Conservation (phyloP, 2,113 vertebrate genomes). For the Talpa occidentalis region DNA sequence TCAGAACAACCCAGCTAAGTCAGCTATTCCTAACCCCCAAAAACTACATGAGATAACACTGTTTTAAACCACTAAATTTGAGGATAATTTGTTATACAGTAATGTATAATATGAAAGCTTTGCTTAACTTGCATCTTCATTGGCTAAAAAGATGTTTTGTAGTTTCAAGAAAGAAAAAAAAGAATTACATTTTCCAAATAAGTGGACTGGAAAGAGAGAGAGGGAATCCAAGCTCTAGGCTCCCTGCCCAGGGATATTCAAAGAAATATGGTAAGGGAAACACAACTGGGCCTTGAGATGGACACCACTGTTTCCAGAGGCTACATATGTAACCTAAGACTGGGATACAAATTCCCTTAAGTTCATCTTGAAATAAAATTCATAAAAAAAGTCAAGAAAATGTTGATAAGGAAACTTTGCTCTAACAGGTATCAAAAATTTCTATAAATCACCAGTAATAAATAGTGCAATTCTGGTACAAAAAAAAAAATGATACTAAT, state of each 20-base stretch:
- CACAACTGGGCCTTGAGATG: not conserved
- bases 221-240: not conserved
- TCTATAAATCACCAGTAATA: constrained; percentile 2
- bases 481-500: not conserved
- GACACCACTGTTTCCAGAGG: not conserved
- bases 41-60: not conserved
- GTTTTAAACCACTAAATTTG: constrained; percentile 4
- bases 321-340: not conserved
- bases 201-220: not conserved
- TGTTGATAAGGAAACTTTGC: not conserved
- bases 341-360: not conserved
- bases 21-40: not conserved
- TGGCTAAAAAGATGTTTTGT: too few relatives aligned
- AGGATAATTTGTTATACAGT: not conserved
- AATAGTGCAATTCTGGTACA: not conserved
- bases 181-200: not conserved
- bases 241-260: not conserved
- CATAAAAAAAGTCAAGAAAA: not conserved
- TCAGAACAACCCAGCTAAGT: not conserved
- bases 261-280: not conserved
- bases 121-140: too few relatives aligned
- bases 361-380: constrained; percentile 17
- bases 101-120: constrained; percentile 24
- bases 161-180: not conserved
- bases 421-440: constrained; percentile 2